Conservation (phyloP, 2,113 vertebrate species). For the Poecile atricapillus region DNA sequence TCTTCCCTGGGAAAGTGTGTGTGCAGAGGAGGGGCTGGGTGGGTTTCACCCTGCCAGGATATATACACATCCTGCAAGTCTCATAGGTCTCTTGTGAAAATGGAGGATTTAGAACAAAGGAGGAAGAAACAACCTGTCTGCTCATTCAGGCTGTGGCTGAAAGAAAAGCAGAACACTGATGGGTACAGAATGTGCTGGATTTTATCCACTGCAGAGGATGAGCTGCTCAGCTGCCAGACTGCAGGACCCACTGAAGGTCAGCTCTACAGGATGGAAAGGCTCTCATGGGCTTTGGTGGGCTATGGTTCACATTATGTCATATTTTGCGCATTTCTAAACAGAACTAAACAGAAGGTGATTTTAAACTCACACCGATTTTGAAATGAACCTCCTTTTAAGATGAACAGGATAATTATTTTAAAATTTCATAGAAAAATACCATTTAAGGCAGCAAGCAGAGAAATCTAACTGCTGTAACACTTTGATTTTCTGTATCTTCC, state of each 20-base stretch:
- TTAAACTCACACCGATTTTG: neutral
- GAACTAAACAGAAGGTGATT: neutral
- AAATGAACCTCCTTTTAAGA: neutral
- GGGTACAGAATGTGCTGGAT: neutral
- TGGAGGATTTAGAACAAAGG: neutral
- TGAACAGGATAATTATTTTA: neutral
- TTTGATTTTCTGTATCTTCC: neutral
- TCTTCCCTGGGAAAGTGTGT: rapidly evolving
- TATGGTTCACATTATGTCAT: neutral
- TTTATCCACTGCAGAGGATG: neutral
- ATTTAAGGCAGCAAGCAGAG: neutral
- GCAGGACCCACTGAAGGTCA: neutral
- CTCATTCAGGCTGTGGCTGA: neutral
- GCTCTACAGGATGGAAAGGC: neutral
- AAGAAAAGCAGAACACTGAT: neutral
- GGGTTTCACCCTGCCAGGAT: neutral
- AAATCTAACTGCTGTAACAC: neutral
- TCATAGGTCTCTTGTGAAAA: neutral
- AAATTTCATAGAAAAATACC: neutral
- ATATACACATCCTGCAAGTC: neutral
- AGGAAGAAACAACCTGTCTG: neutral
- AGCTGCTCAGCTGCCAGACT: neutral
- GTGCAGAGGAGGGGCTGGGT: neutral
- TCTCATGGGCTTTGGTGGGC: neutral
- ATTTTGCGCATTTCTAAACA: neutral